Evolutionary conservation across 2,797 vertebrate genomes (phyloP), one percentile per base, ranked within the genome.

Genomic region (Poeciliopsis presidionis): DNA sequence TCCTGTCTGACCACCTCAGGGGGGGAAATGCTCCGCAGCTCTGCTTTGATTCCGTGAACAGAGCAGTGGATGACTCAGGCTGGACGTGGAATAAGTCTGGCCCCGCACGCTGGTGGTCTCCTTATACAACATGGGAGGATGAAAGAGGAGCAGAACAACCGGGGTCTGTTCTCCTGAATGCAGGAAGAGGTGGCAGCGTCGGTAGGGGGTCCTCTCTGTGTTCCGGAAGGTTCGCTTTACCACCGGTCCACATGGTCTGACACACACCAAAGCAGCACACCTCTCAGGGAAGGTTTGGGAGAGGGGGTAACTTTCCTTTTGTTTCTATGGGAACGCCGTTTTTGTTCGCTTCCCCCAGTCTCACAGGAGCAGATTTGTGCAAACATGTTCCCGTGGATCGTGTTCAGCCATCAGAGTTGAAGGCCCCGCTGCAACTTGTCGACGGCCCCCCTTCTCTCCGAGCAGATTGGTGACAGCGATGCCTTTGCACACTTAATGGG

Each of bases 321-420:
- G 95, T 96, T 95, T 91, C 95, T 87, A 96, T 95, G 91, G 94
- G 41, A 91, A 96, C 89, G 49, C 65, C 14, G 83, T 86, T 78
- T 70, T 90, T 43, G 39, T 80, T 87, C 89, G 84, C 87, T 72
- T 81, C 80, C 87, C 79, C 88, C 82, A 63, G 79, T 87, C 83
- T 81, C 83, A 81, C 88, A 87, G 78, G 82, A 88, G 83, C 88
- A 92, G 86, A 91, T 88, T 86, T 91, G 87, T 81, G 72, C 85
- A 90, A 91, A 92, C 87, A 90, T 75, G 91, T 80, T 82, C 82
- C 84, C 86, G 87, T 81, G 85, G 82, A 89, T 87, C 43, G 82
- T 76, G 81, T 89, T 82, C 82, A 88, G 77, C 84, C 85, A 78
- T 76, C 22, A 74, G 77, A 83, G 88, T 85, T 51, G 69, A 87